These are phyloP conservation scores for Sebastes cheni DNA, from an alignment of 2,797 vertebrate genomes.

Conservation along the genomic window DNA sequence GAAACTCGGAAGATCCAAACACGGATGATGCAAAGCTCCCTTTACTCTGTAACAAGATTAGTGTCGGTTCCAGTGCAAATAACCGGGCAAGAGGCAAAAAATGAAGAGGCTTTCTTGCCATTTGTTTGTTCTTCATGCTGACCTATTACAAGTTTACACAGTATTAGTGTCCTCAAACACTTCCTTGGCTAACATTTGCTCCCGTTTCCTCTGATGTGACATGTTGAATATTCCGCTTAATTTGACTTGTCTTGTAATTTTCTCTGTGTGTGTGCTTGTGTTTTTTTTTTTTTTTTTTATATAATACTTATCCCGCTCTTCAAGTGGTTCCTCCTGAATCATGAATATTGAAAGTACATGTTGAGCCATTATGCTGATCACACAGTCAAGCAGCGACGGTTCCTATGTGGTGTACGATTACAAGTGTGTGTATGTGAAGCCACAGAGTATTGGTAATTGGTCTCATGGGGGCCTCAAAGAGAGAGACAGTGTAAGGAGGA, in stretches of 20 bases:
- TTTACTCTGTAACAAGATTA: not conserved
- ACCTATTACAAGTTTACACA: conserved; percentile 4
- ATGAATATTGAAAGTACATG: conserved; percentile 50
- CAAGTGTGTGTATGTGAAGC: conserved; percentile 31
- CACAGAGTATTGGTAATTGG: conserved; percentile 55
- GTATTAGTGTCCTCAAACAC: not conserved
- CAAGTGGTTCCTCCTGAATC: conserved; percentile 23
- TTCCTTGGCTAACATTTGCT: not conserved
- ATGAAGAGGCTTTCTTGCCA: not conserved
- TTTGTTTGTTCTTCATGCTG: not conserved
- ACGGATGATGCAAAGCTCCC: not conserved
- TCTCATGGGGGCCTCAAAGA: conserved; percentile 55
- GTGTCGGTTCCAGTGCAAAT: not conserved
- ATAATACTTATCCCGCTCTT: conserved; percentile 3
- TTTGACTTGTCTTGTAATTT: conserved; percentile 2
- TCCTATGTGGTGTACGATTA: conserved; percentile 50
- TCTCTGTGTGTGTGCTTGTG: not conserved
- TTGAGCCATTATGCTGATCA: conserved; percentile 58
- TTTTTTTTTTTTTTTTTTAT: conserved; percentile 9
- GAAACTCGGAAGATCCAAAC: not conserved
- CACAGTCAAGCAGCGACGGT: conserved; percentile 46
- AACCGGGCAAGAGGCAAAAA: not conserved
- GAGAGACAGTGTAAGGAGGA: conserved; percentile 34
- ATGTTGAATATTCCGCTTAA: not conserved
- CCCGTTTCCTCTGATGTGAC: not conserved